Conservation (phyloP, 2,797 vertebrate species). For the Catamblyrhynchus diadema region DNA sequence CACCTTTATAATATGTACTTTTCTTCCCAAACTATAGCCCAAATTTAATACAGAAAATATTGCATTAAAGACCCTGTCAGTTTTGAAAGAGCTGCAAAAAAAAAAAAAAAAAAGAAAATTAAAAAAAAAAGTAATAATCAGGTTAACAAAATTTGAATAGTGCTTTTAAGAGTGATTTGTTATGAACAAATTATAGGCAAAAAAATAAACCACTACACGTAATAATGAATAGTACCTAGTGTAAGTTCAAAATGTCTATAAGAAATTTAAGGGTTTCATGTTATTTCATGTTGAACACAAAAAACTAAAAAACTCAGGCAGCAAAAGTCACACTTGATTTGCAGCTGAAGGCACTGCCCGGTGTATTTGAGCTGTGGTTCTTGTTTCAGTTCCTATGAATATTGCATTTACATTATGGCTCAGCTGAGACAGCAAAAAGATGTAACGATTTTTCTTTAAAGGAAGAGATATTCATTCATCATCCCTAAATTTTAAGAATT, state of each 20-base stretch:
- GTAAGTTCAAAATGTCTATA: neutral
- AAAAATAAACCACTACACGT: fast-evolving
- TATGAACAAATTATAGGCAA: neutral
- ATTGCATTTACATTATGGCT: neutral
- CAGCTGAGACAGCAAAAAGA: neutral
- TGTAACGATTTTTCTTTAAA: neutral
- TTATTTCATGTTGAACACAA: neutral
- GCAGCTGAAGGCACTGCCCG: neutral
- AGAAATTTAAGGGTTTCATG: neutral
- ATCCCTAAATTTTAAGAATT: neutral
- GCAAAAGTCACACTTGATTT: neutral
- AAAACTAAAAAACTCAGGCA: neutral
- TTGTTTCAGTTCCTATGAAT: neutral
- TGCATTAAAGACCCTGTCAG: neutral
- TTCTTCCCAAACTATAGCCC: neutral
- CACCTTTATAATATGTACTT: neutral
- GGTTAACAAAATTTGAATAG: neutral
- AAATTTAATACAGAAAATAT: neutral
- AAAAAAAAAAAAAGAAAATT: too few relatives aligned
- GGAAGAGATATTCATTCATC: neutral
- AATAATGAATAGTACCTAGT: neutral
- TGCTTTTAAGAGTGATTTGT: neutral
- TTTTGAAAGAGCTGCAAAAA: neutral
- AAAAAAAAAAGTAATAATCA: neutral
- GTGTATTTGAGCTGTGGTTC: neutral